phyloP scores from a whole-genome alignment of 2,113 vertebrate species.

The Genyomyrus donnyi region DNA sequence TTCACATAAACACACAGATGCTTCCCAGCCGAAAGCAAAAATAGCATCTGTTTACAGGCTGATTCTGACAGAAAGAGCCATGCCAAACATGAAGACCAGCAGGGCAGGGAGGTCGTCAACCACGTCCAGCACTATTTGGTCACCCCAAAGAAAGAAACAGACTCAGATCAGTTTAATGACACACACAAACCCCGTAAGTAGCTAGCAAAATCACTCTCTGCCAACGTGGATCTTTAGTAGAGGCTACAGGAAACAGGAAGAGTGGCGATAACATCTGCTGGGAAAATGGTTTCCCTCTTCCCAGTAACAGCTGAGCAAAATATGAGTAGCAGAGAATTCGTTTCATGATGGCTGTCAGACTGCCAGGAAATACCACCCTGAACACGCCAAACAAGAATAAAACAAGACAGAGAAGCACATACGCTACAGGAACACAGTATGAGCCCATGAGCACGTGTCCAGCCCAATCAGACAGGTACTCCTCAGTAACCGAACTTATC shows the following conservation, averaged over 20 bases:
- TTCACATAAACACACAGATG: background rate
- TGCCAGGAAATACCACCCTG: background rate
- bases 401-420: background rate
- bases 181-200: background rate
- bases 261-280: constrained; percentile 51
- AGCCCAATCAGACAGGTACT: background rate
- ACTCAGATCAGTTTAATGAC: background rate
- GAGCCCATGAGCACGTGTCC: background rate
- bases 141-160: background rate
- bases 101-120: background rate
- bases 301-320: constrained; percentile 21
- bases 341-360: background rate
- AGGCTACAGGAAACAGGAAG: constrained; percentile 47
- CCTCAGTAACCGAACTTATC: background rate
- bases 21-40: background rate
- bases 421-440: background rate
- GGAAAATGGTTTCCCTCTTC: constrained; percentile 42
- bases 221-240: constrained; percentile 35
- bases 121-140: background rate
- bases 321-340: background rate
- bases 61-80: background rate
- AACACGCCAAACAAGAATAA: background rate
- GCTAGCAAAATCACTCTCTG: background rate
- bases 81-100: background rate
- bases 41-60: background rate